These are phyloP conservation scores for Eustalomyia histrio DNA, from an alignment of 2,888 invertebrate species.

Conservation along the genomic window DNA sequence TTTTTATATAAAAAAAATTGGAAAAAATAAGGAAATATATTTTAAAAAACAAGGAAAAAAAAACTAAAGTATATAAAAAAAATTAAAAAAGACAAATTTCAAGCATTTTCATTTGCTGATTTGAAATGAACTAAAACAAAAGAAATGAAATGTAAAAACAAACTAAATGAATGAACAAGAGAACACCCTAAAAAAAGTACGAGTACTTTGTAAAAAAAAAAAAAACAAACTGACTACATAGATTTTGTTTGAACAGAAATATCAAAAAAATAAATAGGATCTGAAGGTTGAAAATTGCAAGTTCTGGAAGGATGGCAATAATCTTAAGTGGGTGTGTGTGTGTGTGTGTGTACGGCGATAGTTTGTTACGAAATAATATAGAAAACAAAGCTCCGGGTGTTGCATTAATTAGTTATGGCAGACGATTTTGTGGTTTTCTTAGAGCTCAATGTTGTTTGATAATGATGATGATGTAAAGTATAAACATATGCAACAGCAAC, in stretches of 20 bases:
- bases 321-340: constrained; percentile 64
- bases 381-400: constrained; percentile 68
- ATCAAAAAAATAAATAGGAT: constrained; percentile 57
- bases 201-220: constrained; percentile 33
- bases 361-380: constrained; percentile 70
- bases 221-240: constrained; percentile 39
- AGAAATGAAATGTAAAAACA: constrained; percentile 23
- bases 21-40: constrained; percentile 73
- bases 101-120: constrained; percentile 77
- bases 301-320: background rate
- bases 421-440: constrained; percentile 77
- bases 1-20: constrained; percentile 45
- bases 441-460: constrained; percentile 69
- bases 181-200: constrained; percentile 66
- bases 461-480: constrained; percentile 44
- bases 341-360: constrained; percentile 67
- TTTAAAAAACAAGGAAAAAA: constrained; percentile 40
- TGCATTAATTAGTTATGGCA: constrained; percentile 79
- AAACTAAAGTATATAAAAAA: constrained; percentile 62
- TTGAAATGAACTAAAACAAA: constrained; percentile 51
- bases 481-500: constrained; percentile 49
- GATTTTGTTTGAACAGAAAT: constrained; percentile 41
- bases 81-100: constrained; percentile 76
- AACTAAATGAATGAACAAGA: constrained; percentile 69
- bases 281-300: constrained; percentile 50